These are phyloP conservation scores for Syrista parreyssii DNA, from an alignment of 2,888 invertebrate species.

Conservation along the genomic window DNA sequence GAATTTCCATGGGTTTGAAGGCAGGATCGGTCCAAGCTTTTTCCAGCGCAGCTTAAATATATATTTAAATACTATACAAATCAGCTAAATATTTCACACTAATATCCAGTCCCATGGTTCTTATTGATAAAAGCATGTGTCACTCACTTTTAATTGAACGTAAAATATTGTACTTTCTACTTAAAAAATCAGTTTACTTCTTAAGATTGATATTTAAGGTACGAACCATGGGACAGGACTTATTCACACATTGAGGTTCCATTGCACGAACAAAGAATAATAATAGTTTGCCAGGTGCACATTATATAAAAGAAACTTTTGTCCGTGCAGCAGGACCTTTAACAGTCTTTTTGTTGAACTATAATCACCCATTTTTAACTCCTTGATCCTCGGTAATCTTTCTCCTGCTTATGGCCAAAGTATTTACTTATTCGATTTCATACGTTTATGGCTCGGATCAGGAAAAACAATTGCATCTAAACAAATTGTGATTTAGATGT, in stretches of 20 bases:
- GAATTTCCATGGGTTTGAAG: background rate
- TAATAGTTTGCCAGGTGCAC: background rate
- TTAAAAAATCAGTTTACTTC: background rate
- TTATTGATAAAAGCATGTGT: background rate
- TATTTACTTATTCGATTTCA: background rate
- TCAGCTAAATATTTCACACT: conserved; percentile 12
- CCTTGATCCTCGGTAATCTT: background rate
- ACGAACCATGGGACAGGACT: conserved; percentile 16
- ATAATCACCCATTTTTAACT: background rate
- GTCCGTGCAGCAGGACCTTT: conserved; percentile 6
- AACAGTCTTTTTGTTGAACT: conserved; percentile 20
- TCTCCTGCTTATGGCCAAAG: background rate
- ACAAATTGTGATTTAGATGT: no score
- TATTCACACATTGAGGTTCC: conserved; percentile 9
- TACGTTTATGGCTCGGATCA: background rate
- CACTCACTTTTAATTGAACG: background rate
- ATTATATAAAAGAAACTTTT: background rate
- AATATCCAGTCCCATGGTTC: conserved; percentile 17
- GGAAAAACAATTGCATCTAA: no score
- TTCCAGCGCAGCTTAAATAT: conserved; percentile 2
- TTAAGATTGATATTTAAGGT: conserved; percentile 1
- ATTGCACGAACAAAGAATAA: conserved; percentile 5
- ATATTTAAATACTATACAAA: conserved; percentile 17
- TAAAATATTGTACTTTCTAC: background rate
- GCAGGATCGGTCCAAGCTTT: conserved; percentile 5